Percentiles rank a stretch among this genome's conserved stretches.
phyloP scores from a whole-genome alignment of 2,888 invertebrate species.

The Morpho helenor region DNA sequence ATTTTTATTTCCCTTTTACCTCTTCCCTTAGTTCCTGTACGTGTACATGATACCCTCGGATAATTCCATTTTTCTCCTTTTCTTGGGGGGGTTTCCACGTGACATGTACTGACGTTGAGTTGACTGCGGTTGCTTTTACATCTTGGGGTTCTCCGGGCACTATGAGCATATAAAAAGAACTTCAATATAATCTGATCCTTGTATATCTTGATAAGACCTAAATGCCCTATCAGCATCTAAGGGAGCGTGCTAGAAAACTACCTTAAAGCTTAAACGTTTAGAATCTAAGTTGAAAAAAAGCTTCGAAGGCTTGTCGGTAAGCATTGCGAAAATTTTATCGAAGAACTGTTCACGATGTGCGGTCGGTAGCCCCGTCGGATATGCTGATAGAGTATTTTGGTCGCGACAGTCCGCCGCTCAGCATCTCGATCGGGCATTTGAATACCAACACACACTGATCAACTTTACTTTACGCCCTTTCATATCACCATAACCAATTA shows the following conservation, averaged over 20 bases:
- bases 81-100: constrained; percentile 96
- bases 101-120: constrained; percentile 97
- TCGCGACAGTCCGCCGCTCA: constrained; percentile 65
- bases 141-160: constrained; percentile 98
- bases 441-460: constrained; percentile 84
- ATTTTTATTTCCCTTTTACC: constrained; percentile 62
- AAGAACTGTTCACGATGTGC: constrained; percentile 42
- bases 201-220: constrained; percentile 52
- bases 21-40: constrained; percentile 94
- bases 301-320: constrained; percentile 48
- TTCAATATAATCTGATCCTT: constrained; percentile 42
- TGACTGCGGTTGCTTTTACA: constrained; percentile 92
- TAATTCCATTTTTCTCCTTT: constrained; percentile 96
- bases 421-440: constrained; percentile 83
- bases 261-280: constrained; percentile 55
- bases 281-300: constrained; percentile 55
- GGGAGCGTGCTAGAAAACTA: constrained; percentile 68
- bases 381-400: constrained; percentile 75
- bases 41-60: constrained; percentile 97
- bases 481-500: constrained; percentile 75
- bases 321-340: constrained; percentile 39
- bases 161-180: constrained; percentile 72
- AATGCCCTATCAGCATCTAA: constrained; percentile 79
- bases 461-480: constrained; percentile 70
- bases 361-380: constrained; percentile 67